Conservation (phyloP, 2,113 vertebrate species). For the Columba livia region DNA sequence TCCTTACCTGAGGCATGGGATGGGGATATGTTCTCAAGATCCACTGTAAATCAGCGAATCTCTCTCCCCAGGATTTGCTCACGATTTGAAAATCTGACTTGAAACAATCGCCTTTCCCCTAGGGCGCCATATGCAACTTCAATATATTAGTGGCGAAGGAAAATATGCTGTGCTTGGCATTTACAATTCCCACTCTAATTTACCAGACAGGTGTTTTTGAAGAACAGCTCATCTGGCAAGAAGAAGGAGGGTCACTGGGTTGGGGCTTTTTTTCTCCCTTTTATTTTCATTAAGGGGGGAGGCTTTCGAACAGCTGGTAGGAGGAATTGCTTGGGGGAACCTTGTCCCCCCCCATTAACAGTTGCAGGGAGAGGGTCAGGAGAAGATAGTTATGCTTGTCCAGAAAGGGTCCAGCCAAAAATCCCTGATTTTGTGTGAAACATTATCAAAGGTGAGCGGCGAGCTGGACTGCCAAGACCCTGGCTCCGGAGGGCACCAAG, state of each 20-base stretch:
- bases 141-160: constrained; percentile 65
- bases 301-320: not conserved
- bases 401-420: not conserved
- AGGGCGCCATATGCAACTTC: constrained; percentile 51
- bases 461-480: not conserved
- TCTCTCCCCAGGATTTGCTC: constrained; percentile 61
- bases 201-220: constrained; percentile 60
- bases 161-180: constrained; percentile 52
- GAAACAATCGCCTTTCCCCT: constrained; percentile 53
- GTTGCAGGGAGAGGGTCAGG: not conserved
- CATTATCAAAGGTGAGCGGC: not conserved
- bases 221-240: constrained; percentile 53
- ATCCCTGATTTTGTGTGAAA: not conserved
- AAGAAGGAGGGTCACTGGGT: constrained; percentile 20
- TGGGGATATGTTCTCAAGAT: not conserved
- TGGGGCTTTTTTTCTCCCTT: not conserved
- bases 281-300: constrained; percentile 20
- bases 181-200: constrained; percentile 65
- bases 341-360: accelerated
- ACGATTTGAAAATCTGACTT: constrained; percentile 66
- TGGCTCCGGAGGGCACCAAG: not conserved
- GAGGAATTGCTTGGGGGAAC: not conserved
- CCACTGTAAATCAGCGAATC: constrained; percentile 47
- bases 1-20: not conserved
- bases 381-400: not conserved